Conservation (phyloP, 2,113 vertebrate genomes). For the Hirundichthys speculiger region DNA sequence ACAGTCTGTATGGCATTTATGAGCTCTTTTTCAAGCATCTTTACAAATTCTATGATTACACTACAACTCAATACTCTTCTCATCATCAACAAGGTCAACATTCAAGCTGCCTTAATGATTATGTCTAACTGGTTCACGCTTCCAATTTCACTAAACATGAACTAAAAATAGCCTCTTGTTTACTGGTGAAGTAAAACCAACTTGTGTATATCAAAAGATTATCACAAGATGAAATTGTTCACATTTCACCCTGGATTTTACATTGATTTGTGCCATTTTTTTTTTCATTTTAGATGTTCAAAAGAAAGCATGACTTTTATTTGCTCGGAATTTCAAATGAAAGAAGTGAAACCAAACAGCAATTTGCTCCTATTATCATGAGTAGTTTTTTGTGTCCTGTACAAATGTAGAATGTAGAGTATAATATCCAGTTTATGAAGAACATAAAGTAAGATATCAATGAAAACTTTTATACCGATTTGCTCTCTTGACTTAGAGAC, state of each 20-base stretch:
- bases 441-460: no score
- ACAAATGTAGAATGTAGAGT: no score
- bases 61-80: neutral
- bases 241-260: neutral
- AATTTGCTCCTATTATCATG: no score
- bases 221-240: neutral
- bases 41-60: neutral
- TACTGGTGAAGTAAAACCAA: slow-evolving; percentile 7
- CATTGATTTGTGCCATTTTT: neutral
- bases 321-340: neutral
- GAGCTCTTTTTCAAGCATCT: neutral
- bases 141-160: neutral
- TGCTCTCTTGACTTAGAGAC: no score
- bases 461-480: no score
- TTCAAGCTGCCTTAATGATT: neutral
- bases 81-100: neutral
- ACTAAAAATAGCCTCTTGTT: slow-evolving; percentile 1
- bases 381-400: no score
- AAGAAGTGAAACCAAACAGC: neutral
- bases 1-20: neutral
- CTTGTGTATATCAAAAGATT: slow-evolving; percentile 22
- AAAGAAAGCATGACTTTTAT: neutral
- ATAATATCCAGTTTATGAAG: no score
- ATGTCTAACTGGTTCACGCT: neutral
- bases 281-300: neutral